Evolutionary conservation across 2,888 invertebrate genomes (phyloP), one percentile per base, ranked within the genome.

Genomic region (Spodoptera littoralis): DNA sequence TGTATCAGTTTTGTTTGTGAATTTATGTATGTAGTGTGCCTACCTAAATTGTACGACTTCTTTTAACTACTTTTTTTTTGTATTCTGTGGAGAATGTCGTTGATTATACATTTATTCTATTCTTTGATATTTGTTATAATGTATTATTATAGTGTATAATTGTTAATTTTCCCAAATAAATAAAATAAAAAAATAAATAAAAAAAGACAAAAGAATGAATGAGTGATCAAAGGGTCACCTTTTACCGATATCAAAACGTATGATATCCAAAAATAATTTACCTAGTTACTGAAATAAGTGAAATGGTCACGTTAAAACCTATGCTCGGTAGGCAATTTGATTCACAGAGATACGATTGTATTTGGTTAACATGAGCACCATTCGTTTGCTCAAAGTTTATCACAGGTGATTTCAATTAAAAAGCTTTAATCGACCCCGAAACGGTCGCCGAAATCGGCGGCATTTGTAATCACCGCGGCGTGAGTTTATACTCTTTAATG

Each of bases 401-500:
- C 80, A 82, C 76, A 80, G 79, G 82, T 88, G 88, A 86, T 90
- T 91, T 91, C 89, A 92, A 92, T 92, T 92, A 93, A 91, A 91
- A 87, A 86, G 87, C 88, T 87, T 87, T 90, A 92, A 93, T 92
- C 88, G 89, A 86, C 83, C 85, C 78, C 84, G 84, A 88, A 92
- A 92, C 87, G 88, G 88, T 90, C 88, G 85, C 89, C 90, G 86
- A 92, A 92, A 92, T 92, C 89, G 88, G 87, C 80, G 85, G 90
- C 89, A 91, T 92, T 93, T 90, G 92, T 94, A 93, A 93, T 92
- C 90, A 90, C 89, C 85, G 84, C 88, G 85, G 89, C 87, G 86
- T 89, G 89, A 92, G 92, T 92, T 93, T 92, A 90, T 93, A 92
- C 90, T 92, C 90, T 92, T 92, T 93, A 94, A 94, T 94, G 93